These are phyloP conservation scores for Peromyscus aztecus DNA, from an alignment of 2,797 vertebrate species.

Conservation along the genomic window DNA sequence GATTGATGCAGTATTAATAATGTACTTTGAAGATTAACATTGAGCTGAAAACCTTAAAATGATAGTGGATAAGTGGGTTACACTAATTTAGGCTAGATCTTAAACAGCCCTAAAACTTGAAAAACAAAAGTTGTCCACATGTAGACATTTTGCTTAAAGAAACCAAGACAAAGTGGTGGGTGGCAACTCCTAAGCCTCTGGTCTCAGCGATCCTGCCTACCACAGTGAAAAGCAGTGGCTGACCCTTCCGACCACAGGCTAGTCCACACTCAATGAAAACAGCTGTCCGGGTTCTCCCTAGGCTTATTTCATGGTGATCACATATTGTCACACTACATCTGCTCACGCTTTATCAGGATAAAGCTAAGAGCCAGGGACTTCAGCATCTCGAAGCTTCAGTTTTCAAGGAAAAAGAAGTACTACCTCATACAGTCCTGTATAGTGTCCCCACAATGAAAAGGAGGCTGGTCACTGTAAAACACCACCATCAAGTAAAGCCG, in stretches of 20 bases:
- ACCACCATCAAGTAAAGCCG: background rate
- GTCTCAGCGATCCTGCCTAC: background rate
- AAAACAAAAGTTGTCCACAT: background rate
- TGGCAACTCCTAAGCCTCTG: background rate
- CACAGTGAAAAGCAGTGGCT: background rate
- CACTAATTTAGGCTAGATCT: constrained; percentile 1
- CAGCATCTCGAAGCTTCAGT: background rate
- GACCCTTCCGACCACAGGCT: background rate
- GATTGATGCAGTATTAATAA: background rate
- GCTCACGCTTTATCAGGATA: constrained; percentile 12
- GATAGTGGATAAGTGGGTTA: background rate
- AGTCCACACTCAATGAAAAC: background rate
- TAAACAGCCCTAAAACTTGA: background rate
- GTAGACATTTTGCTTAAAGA: background rate
- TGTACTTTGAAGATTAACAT: constrained; percentile 25
- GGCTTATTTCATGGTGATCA: constrained; percentile 23
- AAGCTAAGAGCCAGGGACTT: background rate
- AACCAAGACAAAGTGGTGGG: background rate
- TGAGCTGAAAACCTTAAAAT: constrained; percentile 24
- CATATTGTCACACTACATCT: background rate
- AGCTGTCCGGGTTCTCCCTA: background rate
- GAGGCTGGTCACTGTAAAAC: background rate
- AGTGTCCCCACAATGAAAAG: background rate
- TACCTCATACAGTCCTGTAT: background rate
- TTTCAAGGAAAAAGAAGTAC: background rate